Base-by-base conservation (phyloP, 1,140 invertebrate genomes). In the Drosophila serrata region DNA sequence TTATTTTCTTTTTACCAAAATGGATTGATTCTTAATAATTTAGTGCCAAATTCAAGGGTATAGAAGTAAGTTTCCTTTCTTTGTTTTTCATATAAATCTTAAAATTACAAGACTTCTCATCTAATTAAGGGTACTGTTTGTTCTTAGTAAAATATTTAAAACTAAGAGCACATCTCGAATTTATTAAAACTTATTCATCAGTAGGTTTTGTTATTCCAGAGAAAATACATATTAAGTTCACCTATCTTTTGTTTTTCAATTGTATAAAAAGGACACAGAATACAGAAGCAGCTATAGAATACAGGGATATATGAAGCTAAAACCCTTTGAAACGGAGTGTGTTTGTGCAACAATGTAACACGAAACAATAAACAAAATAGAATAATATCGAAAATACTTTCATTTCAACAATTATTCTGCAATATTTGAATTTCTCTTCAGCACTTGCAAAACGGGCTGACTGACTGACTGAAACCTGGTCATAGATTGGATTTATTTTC, bases 401-500 rank as follows among this genome's bases (percentile, higher is more conserved):
- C 57, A 67, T 48, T 81, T 67, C 57, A 31, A 39, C 61, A 80
- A 80, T 79, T 76, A 80, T 80, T 84, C 68, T 65, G 56, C 59
- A 75, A 43, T 68, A 74, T 78, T 82, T 82, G 80, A 79, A 75
- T 64, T 74, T 61, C 59, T 62, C 75, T 82, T 74, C 56, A 55
- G 37, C 42, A 33, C 39, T 40, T 46, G 55, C 61, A 39, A 72
- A 64, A 6, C 51, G 15, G 13, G 19, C 29, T 45, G 61, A 40
- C 55, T 68, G 72, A 69, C 61, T 67, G 53, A 46, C 46, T 62
- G 40, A 49, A 49, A 64, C 55, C 59, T 42, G 53, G 42, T 33
- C 75, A 79, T 39, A 60, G 75, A 74, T 73, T 73, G 37, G 31
- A 56, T 78, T 78, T 79, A 29, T 63, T 78, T 63, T 48, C 15